Conservation (phyloP, 2,113 vertebrate genomes). For the Tachysurus vachellii region DNA sequence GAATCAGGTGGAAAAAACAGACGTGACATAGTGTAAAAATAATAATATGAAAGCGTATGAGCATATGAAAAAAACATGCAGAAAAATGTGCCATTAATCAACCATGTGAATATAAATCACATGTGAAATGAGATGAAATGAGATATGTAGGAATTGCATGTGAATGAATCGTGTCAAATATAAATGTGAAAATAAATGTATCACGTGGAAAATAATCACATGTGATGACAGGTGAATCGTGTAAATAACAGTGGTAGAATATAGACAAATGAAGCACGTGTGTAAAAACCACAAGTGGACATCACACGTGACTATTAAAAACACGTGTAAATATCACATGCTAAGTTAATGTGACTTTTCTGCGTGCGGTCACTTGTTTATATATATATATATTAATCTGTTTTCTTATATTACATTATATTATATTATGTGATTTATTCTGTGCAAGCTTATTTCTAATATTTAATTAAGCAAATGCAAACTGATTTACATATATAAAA, state of each 20-base stretch:
- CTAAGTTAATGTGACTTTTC: not conserved
- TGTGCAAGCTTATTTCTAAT: not conserved
- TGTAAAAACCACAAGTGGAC: not conserved
- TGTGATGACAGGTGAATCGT: not conserved
- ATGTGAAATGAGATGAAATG: not conserved
- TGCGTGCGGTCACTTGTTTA: not conserved
- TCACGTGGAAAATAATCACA: not conserved
- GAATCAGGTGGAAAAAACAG: not conserved
- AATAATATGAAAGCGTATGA: not conserved
- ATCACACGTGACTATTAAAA: no score
- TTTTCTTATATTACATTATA: not conserved
- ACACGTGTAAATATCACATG: not conserved
- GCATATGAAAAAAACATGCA: not conserved
- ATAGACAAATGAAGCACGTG: not conserved
- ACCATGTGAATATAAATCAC: not conserved
- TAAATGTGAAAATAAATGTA: not conserved
- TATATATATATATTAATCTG: not conserved
- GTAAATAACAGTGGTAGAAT: not conserved
- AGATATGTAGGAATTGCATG: not conserved
- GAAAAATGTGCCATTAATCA: not conserved
- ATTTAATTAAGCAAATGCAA: not conserved
- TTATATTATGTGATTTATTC: not conserved
- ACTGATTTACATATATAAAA: not conserved
- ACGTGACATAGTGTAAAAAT: not conserved
- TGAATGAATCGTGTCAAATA: not conserved